Evolutionary conservation across 2,888 invertebrate genomes (phyloP), one percentile per base, ranked within the genome.

Genomic region (Diarsia dahlii): DNA sequence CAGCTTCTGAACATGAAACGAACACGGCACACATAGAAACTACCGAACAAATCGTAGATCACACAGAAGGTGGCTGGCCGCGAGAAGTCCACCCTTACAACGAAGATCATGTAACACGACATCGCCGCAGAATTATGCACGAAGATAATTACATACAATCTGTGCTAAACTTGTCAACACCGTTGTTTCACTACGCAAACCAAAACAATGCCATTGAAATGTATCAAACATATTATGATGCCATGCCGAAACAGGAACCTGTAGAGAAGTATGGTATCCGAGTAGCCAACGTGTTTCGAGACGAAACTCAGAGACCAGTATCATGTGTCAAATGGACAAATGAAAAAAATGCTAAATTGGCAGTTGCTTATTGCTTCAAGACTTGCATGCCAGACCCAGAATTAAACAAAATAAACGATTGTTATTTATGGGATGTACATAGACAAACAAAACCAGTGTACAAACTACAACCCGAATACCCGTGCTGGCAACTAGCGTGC

Each of bases 41-140:
- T 88, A 96, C 95, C 74, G 95, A 95, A n/a, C 96, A 96, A 80
- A 98, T 98, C 15, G 97, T 98, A 91, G 97, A 97, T 86, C 98
- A 99, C 91, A 96, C 95, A 20, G 98, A 98, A 93, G 98, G 98
- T 78, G 98, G 98, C 28, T 99, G 98, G 98, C 98, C 98, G 2
- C 97, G 97, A 89, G 98, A 99, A 84, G 95, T 98, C 15, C 97
- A 97, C 82, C 92, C 95, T 77, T 93, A 95, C 66, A 97, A 97
- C 89, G 97, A 97, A 85, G 98, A 99, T 86, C 98, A 98, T 89
- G 97, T 98, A 13, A 91, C 96, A 62, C 97, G 98, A 71, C 98
- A 98, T 92, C 97, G 98, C 71, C 98, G 98, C 84, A 98, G 98
- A 91, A 96, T 98, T 39, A 98, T 98, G 92, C 98, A 98, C 85